These are phyloP conservation scores for Drosophila prostipennis DNA, from an alignment of 2,888 invertebrate genomes.

Conservation along the genomic window DNA sequence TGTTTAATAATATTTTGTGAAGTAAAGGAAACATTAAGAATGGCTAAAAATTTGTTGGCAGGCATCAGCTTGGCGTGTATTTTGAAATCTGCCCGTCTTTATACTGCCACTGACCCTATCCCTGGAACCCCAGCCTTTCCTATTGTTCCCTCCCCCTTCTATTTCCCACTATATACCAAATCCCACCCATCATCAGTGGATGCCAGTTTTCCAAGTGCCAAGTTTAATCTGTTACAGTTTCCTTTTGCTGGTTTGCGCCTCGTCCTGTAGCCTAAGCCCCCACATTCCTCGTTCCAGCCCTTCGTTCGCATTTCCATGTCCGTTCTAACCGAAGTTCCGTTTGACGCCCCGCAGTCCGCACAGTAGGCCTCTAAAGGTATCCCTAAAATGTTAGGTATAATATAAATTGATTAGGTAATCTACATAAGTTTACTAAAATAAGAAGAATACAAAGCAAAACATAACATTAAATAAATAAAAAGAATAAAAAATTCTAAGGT, in stretches of 20 bases:
- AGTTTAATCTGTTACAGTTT: conserved; percentile 75
- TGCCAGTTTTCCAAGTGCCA: conserved; percentile 68
- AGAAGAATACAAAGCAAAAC: too few relatives aligned
- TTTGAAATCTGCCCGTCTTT: conserved; percentile 18
- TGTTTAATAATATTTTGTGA: too few relatives aligned
- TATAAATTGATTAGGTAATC: too few relatives aligned
- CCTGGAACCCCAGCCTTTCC: background rate
- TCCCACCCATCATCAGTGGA: conserved; percentile 43
- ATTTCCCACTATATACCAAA: conserved; percentile 4
- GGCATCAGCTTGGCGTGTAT: conserved; percentile 53
- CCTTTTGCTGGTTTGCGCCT: conserved; percentile 62
- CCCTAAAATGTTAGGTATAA: too few relatives aligned
- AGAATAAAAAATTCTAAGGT: too few relatives aligned
- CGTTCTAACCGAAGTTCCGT: conserved; percentile 53
- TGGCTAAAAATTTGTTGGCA: conserved; percentile 54
- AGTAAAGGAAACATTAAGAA: background rate
- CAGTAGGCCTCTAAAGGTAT: background rate
- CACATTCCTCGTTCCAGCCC: background rate
- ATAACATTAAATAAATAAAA: too few relatives aligned
- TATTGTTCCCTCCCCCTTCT: conserved; percentile 3
- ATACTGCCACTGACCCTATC: conserved; percentile 18
- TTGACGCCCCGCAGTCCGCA: conserved; percentile 41
- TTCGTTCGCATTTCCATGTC: conserved; percentile 48
- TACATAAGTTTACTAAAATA: too few relatives aligned
- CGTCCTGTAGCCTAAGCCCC: conserved; percentile 34